These are phyloP conservation scores for Ethmia dodecea DNA, from an alignment of 2,888 invertebrate species.

Conservation along the genomic window DNA sequence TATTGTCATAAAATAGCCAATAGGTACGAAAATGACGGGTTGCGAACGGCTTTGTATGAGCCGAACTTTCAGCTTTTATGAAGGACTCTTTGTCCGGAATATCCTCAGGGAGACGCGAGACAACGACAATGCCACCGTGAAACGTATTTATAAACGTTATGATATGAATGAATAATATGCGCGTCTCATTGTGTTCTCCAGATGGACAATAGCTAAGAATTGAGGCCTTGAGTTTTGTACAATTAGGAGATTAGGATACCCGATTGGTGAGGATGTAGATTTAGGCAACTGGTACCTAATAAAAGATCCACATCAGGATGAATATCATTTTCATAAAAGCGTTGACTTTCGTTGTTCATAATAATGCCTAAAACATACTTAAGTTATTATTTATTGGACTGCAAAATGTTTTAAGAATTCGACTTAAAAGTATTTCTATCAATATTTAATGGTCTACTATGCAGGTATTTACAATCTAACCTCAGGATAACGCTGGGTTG, in stretches of 20 bases:
- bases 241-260: slow-evolving; percentile 59
- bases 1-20: slow-evolving; percentile 76
- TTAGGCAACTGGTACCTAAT: slow-evolving; percentile 1
- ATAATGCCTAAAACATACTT: too few relatives aligned
- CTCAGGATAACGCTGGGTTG: too few relatives aligned
- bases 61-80: slow-evolving; percentile 63
- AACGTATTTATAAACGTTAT: slow-evolving; percentile 72
- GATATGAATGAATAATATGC: slow-evolving; percentile 74
- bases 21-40: slow-evolving; percentile 75
- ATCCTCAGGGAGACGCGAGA: slow-evolving; percentile 68
- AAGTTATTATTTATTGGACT: too few relatives aligned
- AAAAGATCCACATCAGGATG: neutral
- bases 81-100: slow-evolving; percentile 61
- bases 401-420: too few relatives aligned
- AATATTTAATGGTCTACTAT: too few relatives aligned
- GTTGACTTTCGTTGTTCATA: too few relatives aligned
- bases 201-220: slow-evolving; percentile 35
- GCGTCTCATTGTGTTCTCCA: slow-evolving; percentile 48
- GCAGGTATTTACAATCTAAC: too few relatives aligned
- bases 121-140: slow-evolving; percentile 65
- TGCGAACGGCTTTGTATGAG: slow-evolving; percentile 57
- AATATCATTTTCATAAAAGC: neutral
- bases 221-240: slow-evolving; percentile 58
- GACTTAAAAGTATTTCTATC: too few relatives aligned
- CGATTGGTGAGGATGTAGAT: slow-evolving; percentile 34